These are phyloP conservation scores for Ectropis grisescens DNA, from an alignment of 1,140 invertebrate species.

Conservation along the genomic window DNA sequence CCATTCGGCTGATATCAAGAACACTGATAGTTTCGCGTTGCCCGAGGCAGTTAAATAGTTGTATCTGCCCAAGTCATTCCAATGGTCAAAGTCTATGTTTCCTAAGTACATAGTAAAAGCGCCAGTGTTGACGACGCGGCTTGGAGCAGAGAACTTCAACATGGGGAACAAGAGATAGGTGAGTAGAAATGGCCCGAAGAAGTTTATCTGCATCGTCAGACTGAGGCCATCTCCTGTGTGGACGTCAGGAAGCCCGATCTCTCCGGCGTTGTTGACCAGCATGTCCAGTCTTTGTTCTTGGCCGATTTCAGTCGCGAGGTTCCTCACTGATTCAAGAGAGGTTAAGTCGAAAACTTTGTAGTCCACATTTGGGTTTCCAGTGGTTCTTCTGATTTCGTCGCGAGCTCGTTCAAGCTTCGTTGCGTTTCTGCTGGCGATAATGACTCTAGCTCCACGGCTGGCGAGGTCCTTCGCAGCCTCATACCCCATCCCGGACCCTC, in stretches of 20 bases:
- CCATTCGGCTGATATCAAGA: constrained; percentile 77
- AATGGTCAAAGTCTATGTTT: constrained; percentile 74
- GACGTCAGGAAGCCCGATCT: constrained; percentile 61
- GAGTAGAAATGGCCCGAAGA: constrained; percentile 80
- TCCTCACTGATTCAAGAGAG: constrained; percentile 49
- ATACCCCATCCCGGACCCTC: constrained; percentile 87
- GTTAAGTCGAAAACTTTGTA: constrained; percentile 40
- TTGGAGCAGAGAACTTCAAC: constrained; percentile 70
- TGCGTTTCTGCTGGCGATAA: constrained; percentile 79
- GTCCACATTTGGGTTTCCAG: constrained; percentile 31
- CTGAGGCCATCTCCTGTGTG: constrained; percentile 77
- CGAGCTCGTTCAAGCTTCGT: constrained; percentile 60
- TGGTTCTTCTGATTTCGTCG: constrained; percentile 35
- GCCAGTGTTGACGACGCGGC: constrained; percentile 79
- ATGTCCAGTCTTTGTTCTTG: constrained; percentile 73
- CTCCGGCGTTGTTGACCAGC: constrained; percentile 82
- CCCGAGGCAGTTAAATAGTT: constrained; percentile 68
- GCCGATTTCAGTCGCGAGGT: constrained; percentile 35
- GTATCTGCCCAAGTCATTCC: constrained; percentile 64
- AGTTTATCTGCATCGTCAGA: constrained; percentile 75
- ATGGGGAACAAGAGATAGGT: constrained; percentile 77
- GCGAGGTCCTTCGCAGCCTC: constrained; percentile 80
- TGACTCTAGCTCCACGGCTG: constrained; percentile 77
- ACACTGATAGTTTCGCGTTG: constrained; percentile 75
- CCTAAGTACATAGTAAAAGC: constrained; percentile 74